These are phyloP conservation scores for Chrysaora quinquecirrha DNA, from an alignment of 30 jellyfish, hydroid and myxozoan genomes.

Conservation along the genomic window DNA sequence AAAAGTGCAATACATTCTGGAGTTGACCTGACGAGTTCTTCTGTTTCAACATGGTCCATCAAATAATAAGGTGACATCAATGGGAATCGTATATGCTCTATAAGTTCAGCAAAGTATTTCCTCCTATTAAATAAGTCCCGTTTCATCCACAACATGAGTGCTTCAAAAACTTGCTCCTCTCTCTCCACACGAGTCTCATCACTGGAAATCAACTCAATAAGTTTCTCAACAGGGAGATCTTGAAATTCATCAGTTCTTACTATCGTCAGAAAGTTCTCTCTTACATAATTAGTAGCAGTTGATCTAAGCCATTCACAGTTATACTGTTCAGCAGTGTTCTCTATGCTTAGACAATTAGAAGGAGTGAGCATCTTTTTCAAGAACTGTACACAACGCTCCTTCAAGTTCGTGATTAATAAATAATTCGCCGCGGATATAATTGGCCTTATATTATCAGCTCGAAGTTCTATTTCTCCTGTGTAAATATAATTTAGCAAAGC, in stretches of 20 bases:
- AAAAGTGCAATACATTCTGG: slow-evolving; percentile 94
- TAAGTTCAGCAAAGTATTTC: slow-evolving; percentile 66
- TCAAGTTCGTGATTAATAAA: slow-evolving; percentile 78
- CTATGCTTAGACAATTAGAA: slow-evolving; percentile 89
- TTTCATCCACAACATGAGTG: slow-evolving; percentile 90
- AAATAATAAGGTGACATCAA: slow-evolving; percentile 95
- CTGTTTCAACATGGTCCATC: slow-evolving; percentile 99
- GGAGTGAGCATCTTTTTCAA: slow-evolving; percentile 89
- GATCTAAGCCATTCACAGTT: slow-evolving; percentile 90
- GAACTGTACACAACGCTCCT: slow-evolving; percentile 88
- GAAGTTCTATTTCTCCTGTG: slow-evolving; percentile 90
- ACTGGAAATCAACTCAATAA: slow-evolving; percentile 78
- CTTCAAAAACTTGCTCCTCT: slow-evolving; percentile 96
- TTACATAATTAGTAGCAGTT: slow-evolving; percentile 87
- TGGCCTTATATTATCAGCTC: slow-evolving; percentile 78
- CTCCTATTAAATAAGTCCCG: slow-evolving; percentile 66
- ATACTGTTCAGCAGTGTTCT: slow-evolving; percentile 86
- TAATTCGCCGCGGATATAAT: slow-evolving; percentile 95
- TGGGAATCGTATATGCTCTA: slow-evolving; percentile 90
- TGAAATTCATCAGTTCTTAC: slow-evolving; percentile 81
- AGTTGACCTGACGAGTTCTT: slow-evolving; percentile 85
- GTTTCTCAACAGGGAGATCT: slow-evolving; percentile 66
- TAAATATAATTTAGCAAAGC: slow-evolving; percentile 76
- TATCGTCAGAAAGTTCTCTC: slow-evolving; percentile 84
- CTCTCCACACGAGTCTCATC: slow-evolving; percentile 94